These are phyloP conservation scores for Nannospalax galili DNA, from an alignment of 2,113 vertebrate species.

Conservation along the genomic window DNA sequence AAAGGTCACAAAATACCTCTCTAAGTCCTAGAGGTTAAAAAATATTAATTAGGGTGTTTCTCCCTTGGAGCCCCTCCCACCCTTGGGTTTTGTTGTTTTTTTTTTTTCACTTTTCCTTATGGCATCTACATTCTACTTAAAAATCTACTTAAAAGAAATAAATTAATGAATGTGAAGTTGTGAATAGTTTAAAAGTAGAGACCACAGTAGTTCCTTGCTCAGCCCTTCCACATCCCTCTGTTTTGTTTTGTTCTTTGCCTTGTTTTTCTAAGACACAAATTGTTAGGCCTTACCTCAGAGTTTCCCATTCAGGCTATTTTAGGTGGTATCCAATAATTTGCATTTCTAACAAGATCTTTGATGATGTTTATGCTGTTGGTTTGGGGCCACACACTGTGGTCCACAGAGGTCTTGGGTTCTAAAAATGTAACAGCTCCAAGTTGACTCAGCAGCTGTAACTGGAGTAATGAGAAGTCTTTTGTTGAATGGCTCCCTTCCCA, in stretches of 20 bases:
- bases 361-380: neutral
- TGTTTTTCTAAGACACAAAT: neutral
- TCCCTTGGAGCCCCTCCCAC: neutral
- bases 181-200: neutral
- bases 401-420: neutral
- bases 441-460: neutral
- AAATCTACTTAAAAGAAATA: neutral
- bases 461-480: neutral
- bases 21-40: conserved; percentile 19
- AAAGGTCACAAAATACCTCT: neutral
- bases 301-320: neutral
- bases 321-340: neutral
- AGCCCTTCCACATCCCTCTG: neutral
- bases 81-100: too few species aligned
- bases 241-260: neutral
- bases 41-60: neutral
- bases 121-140: neutral
- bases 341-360: neutral
- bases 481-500: neutral
- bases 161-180: neutral
- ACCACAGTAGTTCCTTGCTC: neutral
- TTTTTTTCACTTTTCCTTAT: neutral
- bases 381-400: neutral
- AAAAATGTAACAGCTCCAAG: neutral
- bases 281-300: neutral